Conservation (phyloP, 2,113 vertebrate genomes). For the Barbus barbus region DNA sequence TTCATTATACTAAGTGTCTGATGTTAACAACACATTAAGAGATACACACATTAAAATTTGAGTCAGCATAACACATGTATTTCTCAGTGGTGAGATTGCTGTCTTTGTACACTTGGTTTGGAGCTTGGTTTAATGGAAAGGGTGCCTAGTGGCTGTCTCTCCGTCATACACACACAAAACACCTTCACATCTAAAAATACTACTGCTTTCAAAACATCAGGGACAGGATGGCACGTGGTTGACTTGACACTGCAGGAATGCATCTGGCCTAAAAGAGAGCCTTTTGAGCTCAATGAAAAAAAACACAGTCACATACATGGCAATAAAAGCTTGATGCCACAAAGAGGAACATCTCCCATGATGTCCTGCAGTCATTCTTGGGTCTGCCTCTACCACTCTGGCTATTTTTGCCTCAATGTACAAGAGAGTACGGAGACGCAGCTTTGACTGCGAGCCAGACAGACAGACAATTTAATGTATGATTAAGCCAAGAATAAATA, state of each 20-base stretch:
- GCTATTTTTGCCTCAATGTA: conserved; percentile 63
- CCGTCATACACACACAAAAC: not conserved
- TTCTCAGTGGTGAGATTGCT: not conserved
- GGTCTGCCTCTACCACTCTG: conserved; percentile 59
- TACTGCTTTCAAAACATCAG: conserved; percentile 33
- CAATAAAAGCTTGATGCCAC: conserved; percentile 39
- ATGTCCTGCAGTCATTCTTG: conserved; percentile 61
- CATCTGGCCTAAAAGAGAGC: conserved; percentile 10
- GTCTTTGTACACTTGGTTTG: not conserved
- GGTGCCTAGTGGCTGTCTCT: conserved; percentile 5
- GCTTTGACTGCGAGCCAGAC: conserved; percentile 54
- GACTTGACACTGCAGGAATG: conserved; percentile 38
- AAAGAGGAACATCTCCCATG: conserved; percentile 37
- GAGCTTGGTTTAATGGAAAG: conserved; percentile 13
- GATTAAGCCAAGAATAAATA: not conserved
- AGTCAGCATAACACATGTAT: not conserved
- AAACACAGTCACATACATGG: conserved; percentile 32
- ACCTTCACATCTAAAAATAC: conserved; percentile 44
- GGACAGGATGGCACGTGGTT: conserved; percentile 20
- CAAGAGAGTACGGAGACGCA: not conserved
- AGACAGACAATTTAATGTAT: not conserved
- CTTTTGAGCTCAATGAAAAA: conserved; percentile 17
- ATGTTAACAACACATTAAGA: not conserved
- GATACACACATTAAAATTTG: not conserved
- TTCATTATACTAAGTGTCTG: not conserved